A percentile compares a stretch with the other conserved stretches of the same genome.
Evolutionary conservation across 2,797 vertebrate species (phyloP).

Genomic region (Chaetodon trifasciatus): DNA sequence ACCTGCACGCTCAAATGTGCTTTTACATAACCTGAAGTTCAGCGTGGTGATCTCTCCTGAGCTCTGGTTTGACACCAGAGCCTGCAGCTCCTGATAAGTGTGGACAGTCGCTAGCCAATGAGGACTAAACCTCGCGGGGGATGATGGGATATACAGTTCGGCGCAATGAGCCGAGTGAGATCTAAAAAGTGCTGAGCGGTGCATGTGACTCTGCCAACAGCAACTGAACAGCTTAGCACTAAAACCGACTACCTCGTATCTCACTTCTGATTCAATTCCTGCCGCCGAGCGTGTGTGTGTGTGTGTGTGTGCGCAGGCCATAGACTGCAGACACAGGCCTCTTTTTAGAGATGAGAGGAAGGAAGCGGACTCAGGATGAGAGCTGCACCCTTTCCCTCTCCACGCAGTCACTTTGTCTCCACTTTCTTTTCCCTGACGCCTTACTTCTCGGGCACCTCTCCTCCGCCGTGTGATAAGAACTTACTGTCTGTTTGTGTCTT

Average conservation of each 20-base stretch:
- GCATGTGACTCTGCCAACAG: conserved; percentile 41
- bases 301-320: conserved; percentile 7
- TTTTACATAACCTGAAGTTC: background rate
- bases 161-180: background rate
- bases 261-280: conserved; percentile 42
- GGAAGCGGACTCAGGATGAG: conserved; percentile 84
- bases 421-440: conserved; percentile 57
- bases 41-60: background rate
- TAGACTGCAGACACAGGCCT: conserved; percentile 47
- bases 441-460: conserved; percentile 14
- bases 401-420: conserved; percentile 58
- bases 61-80: background rate
- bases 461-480: background rate
- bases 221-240: conserved; percentile 41
- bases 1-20: background rate
- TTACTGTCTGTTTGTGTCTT: background rate
- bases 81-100: background rate
- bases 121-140: background rate
- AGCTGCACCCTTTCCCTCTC: conserved; percentile 84
- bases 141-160: background rate
- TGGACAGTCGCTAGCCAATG: background rate
- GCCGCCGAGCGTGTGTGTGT: conserved; percentile 14
- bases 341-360: conserved; percentile 83
- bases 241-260: conserved; percentile 48
- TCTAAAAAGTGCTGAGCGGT: conserved; percentile 64